Conservation (phyloP, 1,140 invertebrate genomes). For the Anthonomus grandis region DNA sequence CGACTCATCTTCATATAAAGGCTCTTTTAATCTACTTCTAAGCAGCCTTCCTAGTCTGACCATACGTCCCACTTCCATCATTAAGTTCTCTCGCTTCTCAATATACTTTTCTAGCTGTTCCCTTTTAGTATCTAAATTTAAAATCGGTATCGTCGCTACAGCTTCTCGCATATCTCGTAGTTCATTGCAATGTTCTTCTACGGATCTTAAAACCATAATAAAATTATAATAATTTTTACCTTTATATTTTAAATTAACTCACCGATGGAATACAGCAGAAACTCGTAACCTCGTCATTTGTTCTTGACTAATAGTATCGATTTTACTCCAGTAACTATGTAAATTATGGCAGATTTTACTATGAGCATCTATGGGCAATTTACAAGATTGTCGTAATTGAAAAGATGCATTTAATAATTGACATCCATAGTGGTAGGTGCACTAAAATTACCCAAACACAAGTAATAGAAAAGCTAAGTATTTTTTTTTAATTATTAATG, state of each 20-base stretch:
- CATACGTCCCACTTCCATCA: slow-evolving; percentile 71
- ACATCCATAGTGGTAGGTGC: slow-evolving; percentile 76
- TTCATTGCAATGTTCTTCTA: slow-evolving; percentile 65
- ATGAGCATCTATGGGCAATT: slow-evolving; percentile 60
- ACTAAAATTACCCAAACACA: no score
- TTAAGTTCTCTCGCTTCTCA: slow-evolving; percentile 61
- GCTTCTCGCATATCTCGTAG: slow-evolving; percentile 56
- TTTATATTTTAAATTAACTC: neutral
- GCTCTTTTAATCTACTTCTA: slow-evolving; percentile 64
- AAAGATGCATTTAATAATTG: slow-evolving; percentile 72
- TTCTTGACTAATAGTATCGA: slow-evolving; percentile 70
- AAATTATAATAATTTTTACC: neutral
- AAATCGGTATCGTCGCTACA: slow-evolving; percentile 49
- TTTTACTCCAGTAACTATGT: slow-evolving; percentile 65
- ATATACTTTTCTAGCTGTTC: slow-evolving; percentile 53
- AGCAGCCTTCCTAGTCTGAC: slow-evolving; percentile 66
- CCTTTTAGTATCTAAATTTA: slow-evolving; percentile 42
- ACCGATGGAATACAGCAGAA: slow-evolving; percentile 67
- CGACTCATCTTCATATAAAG: slow-evolving; percentile 28
- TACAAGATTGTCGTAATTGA: slow-evolving; percentile 68
- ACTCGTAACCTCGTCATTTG: slow-evolving; percentile 73
- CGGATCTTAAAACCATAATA: slow-evolving; percentile 51
- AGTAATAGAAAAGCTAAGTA: no score
- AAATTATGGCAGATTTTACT: slow-evolving; percentile 55
- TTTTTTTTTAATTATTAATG: no score